Base-by-base conservation (phyloP, 2,797 vertebrate species). In the Betta splendens region DNA sequence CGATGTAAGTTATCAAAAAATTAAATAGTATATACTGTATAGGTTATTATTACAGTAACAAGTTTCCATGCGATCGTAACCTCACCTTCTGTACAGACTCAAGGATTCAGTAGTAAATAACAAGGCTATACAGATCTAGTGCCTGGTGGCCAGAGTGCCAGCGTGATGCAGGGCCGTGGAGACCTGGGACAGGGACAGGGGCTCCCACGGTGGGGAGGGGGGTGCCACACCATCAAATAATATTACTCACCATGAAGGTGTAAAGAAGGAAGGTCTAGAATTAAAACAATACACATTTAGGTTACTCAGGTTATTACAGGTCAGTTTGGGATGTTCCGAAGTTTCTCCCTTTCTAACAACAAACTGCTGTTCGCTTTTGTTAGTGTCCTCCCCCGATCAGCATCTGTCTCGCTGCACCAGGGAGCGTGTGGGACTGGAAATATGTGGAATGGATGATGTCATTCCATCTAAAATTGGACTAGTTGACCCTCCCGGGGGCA, bases 11-110 rank as follows among this genome's bases (percentile, higher is more conserved):
- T 84, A 81, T 86, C 64, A 88, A 88, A 87, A 89, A 89, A 83
- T 86, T 83, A 80, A 92, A 92, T 89, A 89, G 82, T 42, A 85
- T 72, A 93, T 95, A 94, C 93, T 94, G 92, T 94, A 93, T 92
- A 94, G 92, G 94, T 93, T 95, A 93, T 94, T 94, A 93, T 93
- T 94, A 94, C 92, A 94, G 92, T 94, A 91, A 94, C 89, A 94
- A 88, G 77, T 73, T 91, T 92, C 91, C 93, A 93, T 95, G 94
- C 92, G 92, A 88, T 89, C 86, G 54, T 82, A 69, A 79, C 72
- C 50, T 85, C 77, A 62, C 82, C 82, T 85, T 89, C 92, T 95
- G 92, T 94, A 94, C 93, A 94, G 85, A 90, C 86, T 85, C 85
- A 91, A 91, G 90, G 91, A 85, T 89, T 95, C 94, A 96, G 94